Evolutionary conservation across 2,888 invertebrate species (phyloP).

Genomic region (Apocheima hispidaria): DNA sequence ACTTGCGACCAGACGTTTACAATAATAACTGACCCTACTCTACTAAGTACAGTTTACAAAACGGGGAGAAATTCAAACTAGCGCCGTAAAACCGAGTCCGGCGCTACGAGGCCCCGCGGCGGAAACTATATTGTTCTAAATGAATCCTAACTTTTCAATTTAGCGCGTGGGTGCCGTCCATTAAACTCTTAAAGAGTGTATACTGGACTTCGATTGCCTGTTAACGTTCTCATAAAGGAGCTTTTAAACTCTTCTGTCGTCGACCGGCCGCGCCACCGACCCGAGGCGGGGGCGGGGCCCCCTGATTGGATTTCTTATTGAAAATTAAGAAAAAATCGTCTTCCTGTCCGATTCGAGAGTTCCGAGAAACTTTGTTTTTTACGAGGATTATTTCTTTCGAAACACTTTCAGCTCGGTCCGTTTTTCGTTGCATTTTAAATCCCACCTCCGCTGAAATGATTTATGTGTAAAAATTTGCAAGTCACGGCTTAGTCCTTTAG

Average conservation of each 20-base stretch:
- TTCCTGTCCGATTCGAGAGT: slow-evolving; percentile 8
- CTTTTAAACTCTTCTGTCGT: slow-evolving; percentile 42
- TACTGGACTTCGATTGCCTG: slow-evolving; percentile 55
- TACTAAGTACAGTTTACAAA: slow-evolving; percentile 42
- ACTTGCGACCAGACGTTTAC: slow-evolving; percentile 24
- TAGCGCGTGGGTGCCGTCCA: slow-evolving; percentile 43
- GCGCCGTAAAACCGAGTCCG: slow-evolving; percentile 15
- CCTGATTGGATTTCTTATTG: slow-evolving; percentile 39
- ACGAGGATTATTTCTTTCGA: slow-evolving; percentile 18
- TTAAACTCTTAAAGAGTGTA: slow-evolving; percentile 46
- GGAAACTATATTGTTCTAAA: slow-evolving; percentile 51
- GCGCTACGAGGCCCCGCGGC: slow-evolving; percentile 3
- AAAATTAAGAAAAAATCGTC: slow-evolving; percentile 31
- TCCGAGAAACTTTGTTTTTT: slow-evolving; percentile 24
- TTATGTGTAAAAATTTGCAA: slow-evolving; percentile 17
- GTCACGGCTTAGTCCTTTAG: slow-evolving; percentile 10
- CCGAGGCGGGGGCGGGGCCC: not conserved
- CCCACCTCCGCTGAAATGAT: slow-evolving; percentile 17
- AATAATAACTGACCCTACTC: slow-evolving; percentile 31
- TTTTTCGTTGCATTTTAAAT: slow-evolving; percentile 18
- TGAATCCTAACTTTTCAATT: slow-evolving; percentile 56
- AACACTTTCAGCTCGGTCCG: slow-evolving; percentile 13
- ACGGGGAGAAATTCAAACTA: slow-evolving; percentile 41
- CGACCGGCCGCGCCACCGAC: not conserved
- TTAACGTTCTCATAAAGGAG: slow-evolving; percentile 51